A percentile compares a stretch with the other conserved stretches of the same genome.
Evolutionary conservation across 2,113 vertebrate species (phyloP).

Genomic region (Herpetotheres cachinnans): DNA sequence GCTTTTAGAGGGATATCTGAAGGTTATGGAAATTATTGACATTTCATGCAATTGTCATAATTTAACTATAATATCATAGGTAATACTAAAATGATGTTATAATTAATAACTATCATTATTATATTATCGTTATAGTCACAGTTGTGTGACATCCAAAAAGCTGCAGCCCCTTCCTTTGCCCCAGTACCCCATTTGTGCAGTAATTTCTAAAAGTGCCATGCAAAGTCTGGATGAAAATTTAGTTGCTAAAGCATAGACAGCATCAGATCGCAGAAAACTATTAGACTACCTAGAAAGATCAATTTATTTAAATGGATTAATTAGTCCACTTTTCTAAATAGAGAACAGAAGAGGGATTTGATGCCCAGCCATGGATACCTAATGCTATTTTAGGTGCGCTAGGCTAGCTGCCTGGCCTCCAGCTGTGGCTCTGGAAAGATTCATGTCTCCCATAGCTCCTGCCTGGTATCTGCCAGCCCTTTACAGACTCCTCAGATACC

Average conservation of each 20-base stretch:
- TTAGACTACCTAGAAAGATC: background rate
- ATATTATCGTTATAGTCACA: background rate
- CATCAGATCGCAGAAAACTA: background rate
- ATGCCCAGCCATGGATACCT: background rate
- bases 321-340: background rate
- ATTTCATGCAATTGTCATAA: background rate
- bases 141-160: background rate
- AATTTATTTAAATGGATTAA: background rate
- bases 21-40: background rate
- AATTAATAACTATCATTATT: background rate
- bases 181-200: accelerated
- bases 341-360: background rate
- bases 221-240: background rate
- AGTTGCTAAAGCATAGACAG: background rate
- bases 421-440: background rate
- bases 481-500: background rate
- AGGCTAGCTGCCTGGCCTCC: background rate
- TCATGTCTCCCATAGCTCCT: background rate
- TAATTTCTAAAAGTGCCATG: background rate
- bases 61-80: background rate
- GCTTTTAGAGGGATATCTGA: background rate
- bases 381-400: background rate
- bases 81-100: background rate
- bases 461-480: background rate
- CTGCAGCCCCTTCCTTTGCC: background rate